Conservation (phyloP, 1,140 invertebrate genomes). For the Hylaeus volcanicus region DNA sequence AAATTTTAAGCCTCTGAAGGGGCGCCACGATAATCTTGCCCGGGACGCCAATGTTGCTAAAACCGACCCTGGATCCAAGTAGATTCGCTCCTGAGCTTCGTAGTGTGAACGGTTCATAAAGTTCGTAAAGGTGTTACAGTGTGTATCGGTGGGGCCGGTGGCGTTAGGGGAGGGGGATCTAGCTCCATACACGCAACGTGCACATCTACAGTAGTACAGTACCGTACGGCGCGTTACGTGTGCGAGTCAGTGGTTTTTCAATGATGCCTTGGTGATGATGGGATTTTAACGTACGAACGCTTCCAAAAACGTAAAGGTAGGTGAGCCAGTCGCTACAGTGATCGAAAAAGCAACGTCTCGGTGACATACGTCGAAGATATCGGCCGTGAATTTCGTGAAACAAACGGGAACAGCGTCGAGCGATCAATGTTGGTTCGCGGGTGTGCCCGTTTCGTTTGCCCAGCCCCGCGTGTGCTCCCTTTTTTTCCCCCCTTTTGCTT, state of each 20-base stretch:
- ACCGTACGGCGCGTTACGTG: slow-evolving; percentile 62
- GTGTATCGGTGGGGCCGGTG: slow-evolving; percentile 28
- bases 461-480: slow-evolving; percentile 40
- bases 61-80: too few relatives aligned
- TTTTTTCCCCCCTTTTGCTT: slow-evolving; percentile 29
- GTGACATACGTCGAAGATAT: background rate
- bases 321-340: slow-evolving; percentile 44
- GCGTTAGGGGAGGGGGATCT: slow-evolving; percentile 8
- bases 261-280: slow-evolving; percentile 69
- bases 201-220: slow-evolving; percentile 56
- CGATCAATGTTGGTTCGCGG: slow-evolving; percentile 72
- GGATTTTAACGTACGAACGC: slow-evolving; percentile 43
- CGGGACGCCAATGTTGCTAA: too few relatives aligned
- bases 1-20: background rate
- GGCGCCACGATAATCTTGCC: too few relatives aligned
- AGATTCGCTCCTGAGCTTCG: background rate
- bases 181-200: slow-evolving; percentile 35
- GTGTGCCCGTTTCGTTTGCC: slow-evolving; percentile 71
- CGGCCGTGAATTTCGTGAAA: background rate
- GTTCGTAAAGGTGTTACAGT: slow-evolving; percentile 1
- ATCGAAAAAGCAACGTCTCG: background rate
- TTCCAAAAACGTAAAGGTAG: slow-evolving; percentile 56
- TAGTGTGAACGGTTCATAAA: slow-evolving; percentile 13
- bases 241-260: slow-evolving; percentile 68
- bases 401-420: slow-evolving; percentile 42